A percentile compares a stretch with the other conserved stretches of the same genome.
Conservation (phyloP, 2,113 vertebrate genomes). For the Percina caprodes region DNA sequence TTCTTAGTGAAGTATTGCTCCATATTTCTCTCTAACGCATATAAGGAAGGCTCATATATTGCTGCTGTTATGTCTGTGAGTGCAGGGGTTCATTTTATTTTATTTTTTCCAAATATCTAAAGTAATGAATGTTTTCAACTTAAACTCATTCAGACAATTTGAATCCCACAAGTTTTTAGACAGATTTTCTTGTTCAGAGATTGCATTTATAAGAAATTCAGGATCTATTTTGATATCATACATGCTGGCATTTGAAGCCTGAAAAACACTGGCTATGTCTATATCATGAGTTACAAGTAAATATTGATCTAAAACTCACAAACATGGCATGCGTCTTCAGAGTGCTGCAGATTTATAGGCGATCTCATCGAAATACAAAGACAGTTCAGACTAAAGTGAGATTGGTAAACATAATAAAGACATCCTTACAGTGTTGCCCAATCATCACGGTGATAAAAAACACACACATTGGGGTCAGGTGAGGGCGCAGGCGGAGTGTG, state of each 20-base stretch:
- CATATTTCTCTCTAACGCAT: slow-evolving; percentile 28
- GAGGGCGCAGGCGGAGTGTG: slow-evolving; percentile 50
- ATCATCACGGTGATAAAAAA: slow-evolving; percentile 38
- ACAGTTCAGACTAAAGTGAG: background rate
- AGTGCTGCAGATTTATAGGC: too few species aligned
- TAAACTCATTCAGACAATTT: background rate
- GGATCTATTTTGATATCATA: background rate
- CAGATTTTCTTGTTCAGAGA: background rate
- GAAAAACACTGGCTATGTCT: background rate
- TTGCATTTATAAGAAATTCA: background rate
- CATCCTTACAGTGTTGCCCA: background rate
- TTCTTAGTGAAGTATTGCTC: slow-evolving; percentile 35
- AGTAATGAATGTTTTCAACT: background rate
- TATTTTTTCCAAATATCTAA: slow-evolving; percentile 1
- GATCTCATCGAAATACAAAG: too few species aligned
- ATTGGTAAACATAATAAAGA: slow-evolving; percentile 13
- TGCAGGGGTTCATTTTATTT: slow-evolving; percentile 12
- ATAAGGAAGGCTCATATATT: slow-evolving; percentile 13
- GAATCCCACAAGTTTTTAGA: background rate
- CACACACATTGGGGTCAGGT: slow-evolving; percentile 60
- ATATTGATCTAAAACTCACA: too few species aligned
- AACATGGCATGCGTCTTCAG: too few species aligned
- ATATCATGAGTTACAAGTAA: background rate
- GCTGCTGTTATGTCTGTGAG: background rate
- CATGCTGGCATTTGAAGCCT: background rate